Base-by-base conservation (phyloP, 2,888 invertebrate species). In the Eugnorisma glareosa region DNA sequence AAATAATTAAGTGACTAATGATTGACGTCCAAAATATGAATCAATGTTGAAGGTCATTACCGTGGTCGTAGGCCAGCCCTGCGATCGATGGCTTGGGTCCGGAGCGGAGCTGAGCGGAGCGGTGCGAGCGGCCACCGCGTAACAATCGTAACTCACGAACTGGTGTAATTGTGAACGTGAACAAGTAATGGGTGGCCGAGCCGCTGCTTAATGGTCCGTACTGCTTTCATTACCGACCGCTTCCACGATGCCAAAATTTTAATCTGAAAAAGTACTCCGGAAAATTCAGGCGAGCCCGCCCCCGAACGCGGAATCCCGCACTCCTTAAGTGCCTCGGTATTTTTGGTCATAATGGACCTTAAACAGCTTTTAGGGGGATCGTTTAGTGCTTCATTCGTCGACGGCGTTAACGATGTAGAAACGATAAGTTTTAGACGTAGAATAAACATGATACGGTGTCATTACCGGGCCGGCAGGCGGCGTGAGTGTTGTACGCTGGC, bases 91-190 rank as follows among this genome's bases (percentile, higher is more conserved):
- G 70, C 74, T 45, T 10, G 51, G 40, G 80, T 67, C 71, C 73
- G 54, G 82, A 73, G 75, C 67, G 67, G 68, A 54, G 82, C 76
- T 82, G 81, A 43, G 78, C 72, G 81, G 73, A 77, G 78, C 70
- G 74, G 77, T 67, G 74, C 83, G 86, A 80, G 80, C 79, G 85
- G 81, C 84, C 77, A 78, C 82, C 90, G 89, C 90, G 91, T 89
- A 86, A 87, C 91, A 90, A 86, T 88, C 92, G 93, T 94, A 93
- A 93, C 92, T 94, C 93, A 93, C 90, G 84, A 89, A 89, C 91
- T 89, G 93, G 86, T 93, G 94, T 94, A 94, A 94, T 94, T 94
- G 93, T 93, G 88, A 90, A 92, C 93, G 92, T 88, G 94, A 92
- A 92, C 94, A 92, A 93, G 91, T 94, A 94, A 94, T 93, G 94